Conservation (phyloP, 2,888 invertebrate species). For the Lomographa bimaculata region DNA sequence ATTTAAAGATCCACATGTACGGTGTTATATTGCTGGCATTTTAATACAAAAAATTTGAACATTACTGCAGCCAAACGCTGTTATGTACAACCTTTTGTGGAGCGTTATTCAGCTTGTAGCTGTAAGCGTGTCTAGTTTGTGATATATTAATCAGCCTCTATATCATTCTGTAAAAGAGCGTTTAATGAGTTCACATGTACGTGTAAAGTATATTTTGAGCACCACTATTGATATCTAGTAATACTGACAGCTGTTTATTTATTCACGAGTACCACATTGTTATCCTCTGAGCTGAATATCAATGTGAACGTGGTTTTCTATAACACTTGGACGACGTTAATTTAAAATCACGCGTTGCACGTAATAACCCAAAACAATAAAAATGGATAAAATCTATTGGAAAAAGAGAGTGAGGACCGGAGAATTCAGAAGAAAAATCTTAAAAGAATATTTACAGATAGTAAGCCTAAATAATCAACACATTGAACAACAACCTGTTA, state of each 20-base stretch:
- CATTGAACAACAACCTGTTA: not conserved
- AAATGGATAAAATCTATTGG: conserved; percentile 2
- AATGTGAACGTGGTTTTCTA: conserved; percentile 3
- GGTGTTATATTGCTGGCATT: no score
- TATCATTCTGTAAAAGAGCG: not conserved
- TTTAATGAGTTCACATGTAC: conserved; percentile 5
- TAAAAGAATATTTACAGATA: conserved; percentile 2
- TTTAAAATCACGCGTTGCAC: not conserved
- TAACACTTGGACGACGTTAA: no score
- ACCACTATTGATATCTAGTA: conserved; percentile 4
- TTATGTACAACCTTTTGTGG: not conserved
- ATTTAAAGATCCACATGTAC: no score
- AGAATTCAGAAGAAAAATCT: conserved; percentile 2
- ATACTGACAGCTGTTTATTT: conserved; percentile 2
- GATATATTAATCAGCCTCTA: not conserved
- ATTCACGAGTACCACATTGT: conserved; percentile 2
- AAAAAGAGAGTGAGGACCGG: conserved; percentile 5
- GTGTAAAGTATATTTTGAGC: not conserved
- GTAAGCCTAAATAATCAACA: conserved; percentile 1
- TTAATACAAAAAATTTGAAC: conserved; percentile 1
- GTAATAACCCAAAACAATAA: not conserved
- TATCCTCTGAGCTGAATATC: conserved; percentile 3
- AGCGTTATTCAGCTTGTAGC: conserved; percentile 2
- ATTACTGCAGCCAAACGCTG: conserved; percentile 2
- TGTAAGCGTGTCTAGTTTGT: conserved; percentile 3